Percentiles rank a stretch among this genome's conserved stretches.
phyloP scores from a whole-genome alignment of 2,888 invertebrate species.

The Sminthurides aquaticus region DNA sequence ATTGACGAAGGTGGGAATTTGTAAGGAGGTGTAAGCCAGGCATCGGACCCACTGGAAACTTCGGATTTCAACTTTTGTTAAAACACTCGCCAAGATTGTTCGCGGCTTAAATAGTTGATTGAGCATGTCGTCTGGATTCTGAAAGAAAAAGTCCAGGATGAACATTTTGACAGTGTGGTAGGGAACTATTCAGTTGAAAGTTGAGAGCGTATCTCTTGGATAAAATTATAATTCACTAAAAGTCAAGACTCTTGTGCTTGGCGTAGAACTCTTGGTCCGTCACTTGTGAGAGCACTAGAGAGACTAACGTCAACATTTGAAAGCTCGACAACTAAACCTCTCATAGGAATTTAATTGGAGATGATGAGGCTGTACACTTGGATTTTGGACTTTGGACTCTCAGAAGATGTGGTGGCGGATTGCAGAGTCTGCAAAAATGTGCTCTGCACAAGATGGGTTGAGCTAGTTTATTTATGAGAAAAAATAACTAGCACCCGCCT shows the following conservation, averaged over 20 bases:
- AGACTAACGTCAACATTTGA: constrained; percentile 1
- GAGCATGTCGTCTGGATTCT: constrained; percentile 17
- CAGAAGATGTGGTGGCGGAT: neutral
- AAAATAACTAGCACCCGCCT: no score
- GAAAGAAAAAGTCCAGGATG: constrained; percentile 3
- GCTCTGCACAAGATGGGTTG: no score
- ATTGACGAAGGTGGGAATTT: neutral
- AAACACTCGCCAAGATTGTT: constrained; percentile 6
- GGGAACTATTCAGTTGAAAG: no score
- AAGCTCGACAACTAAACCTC: neutral
- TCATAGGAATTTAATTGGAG: neutral
- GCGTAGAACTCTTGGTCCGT: no score
- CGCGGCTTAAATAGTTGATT: constrained; percentile 17
- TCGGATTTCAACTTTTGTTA: constrained; percentile 11
- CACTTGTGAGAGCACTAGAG: neutral
- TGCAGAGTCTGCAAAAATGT: no score
- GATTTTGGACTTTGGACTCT: constrained; percentile 8
- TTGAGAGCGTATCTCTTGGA: no score
- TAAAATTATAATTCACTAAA: no score
- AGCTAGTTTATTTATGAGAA: no score
- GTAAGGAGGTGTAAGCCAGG: constrained; percentile 5
- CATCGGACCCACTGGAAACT: constrained; percentile 17
- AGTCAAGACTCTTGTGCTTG: no score
- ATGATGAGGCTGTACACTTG: neutral
- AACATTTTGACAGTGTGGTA: constrained; percentile 3